Base-by-base conservation (phyloP, 1,140 invertebrate species). In the Acyrthosiphon pisum region DNA sequence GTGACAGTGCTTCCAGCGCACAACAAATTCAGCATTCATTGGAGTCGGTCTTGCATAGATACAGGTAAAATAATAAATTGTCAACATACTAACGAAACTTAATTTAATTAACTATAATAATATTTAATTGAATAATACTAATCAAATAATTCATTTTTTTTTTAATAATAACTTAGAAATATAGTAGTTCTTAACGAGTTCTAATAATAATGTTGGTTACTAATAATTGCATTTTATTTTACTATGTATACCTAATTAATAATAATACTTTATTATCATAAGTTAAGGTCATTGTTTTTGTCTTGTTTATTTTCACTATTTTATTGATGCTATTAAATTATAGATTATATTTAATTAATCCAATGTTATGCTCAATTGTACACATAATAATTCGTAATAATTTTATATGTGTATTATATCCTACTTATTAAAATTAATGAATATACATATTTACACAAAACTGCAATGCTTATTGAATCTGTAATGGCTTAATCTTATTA, bases 21-120 rank as follows among this genome's bases (percentile, higher is more conserved):
- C 97, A 97, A 86, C 97, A 97, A 94, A 96, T 98, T 41, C 97
- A 97, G 94, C 95, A 95, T 44, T 96, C 97, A 7, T 95, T 98
- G 22, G 95, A 96, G 41, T 95, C 96, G 94, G 96, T 97, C 86
- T 94, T 98, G 35, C 97, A 97, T 95, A 96, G 95, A 94, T 96
- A 98, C 94, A 97, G 96, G 97, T 97, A 95, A 95, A 95, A 50
- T 46, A 22, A 41, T 35, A 14, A 44, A 26, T 14, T 68, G 11
- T 68, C 30, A 30, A 68, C n/a, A 30, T 30, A n/a, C 30, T 30
- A 14, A 50, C 18, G 1, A 50, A 68, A 60, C 41, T 41, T 41
- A 41, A 41, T 41, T 41, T 41, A 41, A 41, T 3, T 41, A 41
- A 41, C 41, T 41, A 41, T 41, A 41, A 41, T 41, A 41, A 41